phyloP scores from a whole-genome alignment of 2,113 vertebrate species.

The Numida meleagris region DNA sequence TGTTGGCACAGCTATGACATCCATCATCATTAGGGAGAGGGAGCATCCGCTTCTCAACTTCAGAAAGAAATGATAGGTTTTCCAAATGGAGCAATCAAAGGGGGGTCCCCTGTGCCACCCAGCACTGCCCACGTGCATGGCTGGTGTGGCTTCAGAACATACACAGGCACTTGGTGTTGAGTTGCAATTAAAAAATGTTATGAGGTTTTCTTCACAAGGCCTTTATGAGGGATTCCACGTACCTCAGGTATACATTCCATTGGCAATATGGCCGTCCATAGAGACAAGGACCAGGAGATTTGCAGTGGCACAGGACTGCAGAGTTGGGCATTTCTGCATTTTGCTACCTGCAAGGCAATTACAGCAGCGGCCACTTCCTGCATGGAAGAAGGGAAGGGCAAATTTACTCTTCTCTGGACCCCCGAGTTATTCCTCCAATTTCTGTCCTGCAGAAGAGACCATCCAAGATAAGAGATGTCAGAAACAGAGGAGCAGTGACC shows the following conservation, averaged over 20 bases:
- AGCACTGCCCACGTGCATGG: background rate
- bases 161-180: background rate
- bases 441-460: background rate
- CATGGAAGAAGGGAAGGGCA: fast-evolving
- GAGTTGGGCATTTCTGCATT: background rate
- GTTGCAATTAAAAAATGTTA: background rate
- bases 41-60: background rate
- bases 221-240: too few relatives aligned
- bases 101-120: background rate
- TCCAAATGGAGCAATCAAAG: fast-evolving
- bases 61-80: background rate
- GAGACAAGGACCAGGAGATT: background rate
- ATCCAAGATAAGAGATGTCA: background rate
- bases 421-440: background rate
- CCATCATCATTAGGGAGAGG: background rate
- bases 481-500: background rate
- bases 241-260: background rate
- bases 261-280: background rate
- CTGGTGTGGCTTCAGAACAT: background rate
- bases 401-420: background rate
- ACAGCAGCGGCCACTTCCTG: background rate
- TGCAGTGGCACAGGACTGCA: fast-evolving
- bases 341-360: background rate
- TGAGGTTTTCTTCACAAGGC: too few relatives aligned
- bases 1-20: background rate